A percentile compares a stretch with the other conserved stretches of the same genome.
Conservation (phyloP, 2,888 invertebrate genomes). For the Drosophila borborema region DNA sequence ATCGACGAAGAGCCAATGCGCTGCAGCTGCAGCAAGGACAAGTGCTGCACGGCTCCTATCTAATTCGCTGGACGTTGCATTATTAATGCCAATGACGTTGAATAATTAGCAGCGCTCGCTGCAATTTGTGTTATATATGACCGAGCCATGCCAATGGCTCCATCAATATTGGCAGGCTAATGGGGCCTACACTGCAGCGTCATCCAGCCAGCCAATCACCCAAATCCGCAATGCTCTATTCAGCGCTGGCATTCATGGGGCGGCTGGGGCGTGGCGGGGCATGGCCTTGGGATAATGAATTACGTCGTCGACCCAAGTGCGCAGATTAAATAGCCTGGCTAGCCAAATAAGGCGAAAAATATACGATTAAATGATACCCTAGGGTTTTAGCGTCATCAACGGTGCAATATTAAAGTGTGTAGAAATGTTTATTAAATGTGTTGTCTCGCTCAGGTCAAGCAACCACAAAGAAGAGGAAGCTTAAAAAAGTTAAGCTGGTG, state of each 20-base stretch:
- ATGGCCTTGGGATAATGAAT: constrained; percentile 35
- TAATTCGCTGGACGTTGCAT: constrained; percentile 49
- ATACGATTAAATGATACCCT: background rate
- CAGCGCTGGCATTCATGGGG: constrained; percentile 19
- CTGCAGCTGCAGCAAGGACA: constrained; percentile 24
- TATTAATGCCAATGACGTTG: constrained; percentile 79
- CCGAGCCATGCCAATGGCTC: constrained; percentile 29
- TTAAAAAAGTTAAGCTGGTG: background rate
- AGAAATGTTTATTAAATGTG: background rate
- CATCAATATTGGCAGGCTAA: constrained; percentile 69
- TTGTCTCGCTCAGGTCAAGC: background rate
- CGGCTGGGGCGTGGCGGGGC: background rate
- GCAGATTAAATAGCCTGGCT: constrained; percentile 13
- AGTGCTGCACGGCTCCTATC: constrained; percentile 28
- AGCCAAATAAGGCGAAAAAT: background rate
- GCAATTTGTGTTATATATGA: constrained; percentile 58
- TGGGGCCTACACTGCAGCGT: constrained; percentile 35
- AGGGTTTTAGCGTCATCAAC: background rate
- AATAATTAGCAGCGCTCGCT: constrained; percentile 68
- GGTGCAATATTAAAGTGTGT: too few relatives aligned
- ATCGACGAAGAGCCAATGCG: constrained; percentile 26
- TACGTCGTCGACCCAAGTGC: constrained; percentile 34
- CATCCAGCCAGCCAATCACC: constrained; percentile 32
- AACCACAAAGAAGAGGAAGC: background rate
- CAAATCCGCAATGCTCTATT: constrained; percentile 2